These are phyloP conservation scores for Diachasmimorpha longicaudata DNA, from an alignment of 1,140 invertebrate genomes.

Conservation along the genomic window DNA sequence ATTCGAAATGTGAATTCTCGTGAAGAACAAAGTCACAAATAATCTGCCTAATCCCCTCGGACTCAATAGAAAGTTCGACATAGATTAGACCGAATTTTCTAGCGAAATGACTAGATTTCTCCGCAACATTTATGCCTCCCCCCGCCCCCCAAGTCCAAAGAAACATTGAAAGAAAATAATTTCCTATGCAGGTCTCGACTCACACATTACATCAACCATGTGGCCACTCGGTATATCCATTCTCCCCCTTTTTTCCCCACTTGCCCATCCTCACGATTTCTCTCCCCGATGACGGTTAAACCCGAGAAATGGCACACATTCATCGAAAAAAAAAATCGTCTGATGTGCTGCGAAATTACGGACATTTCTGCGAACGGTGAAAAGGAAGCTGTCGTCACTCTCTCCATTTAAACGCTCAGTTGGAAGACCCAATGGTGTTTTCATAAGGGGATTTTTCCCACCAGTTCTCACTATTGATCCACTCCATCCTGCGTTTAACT, in stretches of 20 bases:
- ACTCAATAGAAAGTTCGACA: too few species aligned
- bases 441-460: neutral
- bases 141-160: too few species aligned
- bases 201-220: slow-evolving; percentile 9
- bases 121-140: too few species aligned
- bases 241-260: neutral
- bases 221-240: slow-evolving; percentile 14
- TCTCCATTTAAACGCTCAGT: neutral
- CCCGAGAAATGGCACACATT: slow-evolving; percentile 18
- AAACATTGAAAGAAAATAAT: neutral
- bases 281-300: slow-evolving; percentile 7
- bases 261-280: neutral
- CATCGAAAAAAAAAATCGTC: neutral
- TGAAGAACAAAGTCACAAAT: too few species aligned
- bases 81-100: too few species aligned
- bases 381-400: slow-evolving; percentile 5
- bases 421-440: neutral
- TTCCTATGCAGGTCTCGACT: neutral
- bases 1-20: too few species aligned
- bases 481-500: neutral
- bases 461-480: neutral
- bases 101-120: too few species aligned
- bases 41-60: too few species aligned
- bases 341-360: slow-evolving; percentile 7
- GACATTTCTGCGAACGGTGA: neutral